A percentile compares a stretch with the other conserved stretches of the same genome.
Conservation (phyloP, 2,888 invertebrate species). For the Adelognathus sp. region DNA sequence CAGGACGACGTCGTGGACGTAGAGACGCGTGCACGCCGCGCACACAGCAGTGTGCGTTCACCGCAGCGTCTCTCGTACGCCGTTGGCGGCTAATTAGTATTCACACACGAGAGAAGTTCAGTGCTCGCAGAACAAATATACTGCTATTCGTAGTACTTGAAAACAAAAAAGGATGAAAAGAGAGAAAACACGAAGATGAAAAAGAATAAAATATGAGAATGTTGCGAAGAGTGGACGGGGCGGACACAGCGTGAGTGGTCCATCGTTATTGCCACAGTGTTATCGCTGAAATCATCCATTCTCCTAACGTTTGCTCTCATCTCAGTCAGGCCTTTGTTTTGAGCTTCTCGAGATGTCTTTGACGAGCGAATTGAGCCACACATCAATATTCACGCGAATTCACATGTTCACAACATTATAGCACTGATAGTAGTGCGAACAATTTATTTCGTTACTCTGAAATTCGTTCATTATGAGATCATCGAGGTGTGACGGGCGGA, state of each 20-base stretch:
- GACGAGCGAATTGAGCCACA: too few species aligned
- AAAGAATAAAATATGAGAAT: conserved; percentile 12
- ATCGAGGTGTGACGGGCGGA: too few species aligned
- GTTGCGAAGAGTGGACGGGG: not conserved
- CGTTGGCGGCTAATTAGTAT: conserved; percentile 71
- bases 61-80: not conserved
- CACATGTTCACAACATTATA: too few species aligned
- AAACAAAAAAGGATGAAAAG: conserved; percentile 27
- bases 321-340: conserved; percentile 1
- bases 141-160: conserved; percentile 61
- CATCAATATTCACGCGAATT: too few species aligned
- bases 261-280: conserved; percentile 23
- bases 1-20: not conserved
- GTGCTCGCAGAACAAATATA: conserved; percentile 67
- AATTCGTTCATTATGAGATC: too few species aligned
- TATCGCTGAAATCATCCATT: not conserved
- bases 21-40: conserved; percentile 4
- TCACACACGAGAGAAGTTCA: conserved; percentile 70
- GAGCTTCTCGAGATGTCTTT: not conserved
- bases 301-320: not conserved
- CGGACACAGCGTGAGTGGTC: not conserved
- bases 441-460: too few species aligned
- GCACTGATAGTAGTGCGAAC: too few species aligned
- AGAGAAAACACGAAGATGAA: conserved; percentile 17
- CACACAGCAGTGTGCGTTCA: not conserved